Percentiles rank a stretch among this genome's conserved stretches.
Evolutionary conservation across 2,888 invertebrate genomes (phyloP).

Genomic region (Caenorhabditis afra): DNA sequence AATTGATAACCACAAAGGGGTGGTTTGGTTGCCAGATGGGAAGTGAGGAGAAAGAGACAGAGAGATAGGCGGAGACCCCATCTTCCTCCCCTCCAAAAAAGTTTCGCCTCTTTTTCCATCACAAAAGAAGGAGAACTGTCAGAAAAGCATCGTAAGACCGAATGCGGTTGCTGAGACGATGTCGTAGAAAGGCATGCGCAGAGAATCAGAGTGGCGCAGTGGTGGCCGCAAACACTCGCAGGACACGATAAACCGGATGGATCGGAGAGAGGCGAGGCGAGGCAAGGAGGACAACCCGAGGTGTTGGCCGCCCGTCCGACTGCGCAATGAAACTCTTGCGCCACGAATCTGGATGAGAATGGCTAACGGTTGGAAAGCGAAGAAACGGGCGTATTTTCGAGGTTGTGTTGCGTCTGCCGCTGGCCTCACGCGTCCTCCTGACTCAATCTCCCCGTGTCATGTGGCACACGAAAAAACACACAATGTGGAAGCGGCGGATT

Average conservation of each 20-base stretch:
- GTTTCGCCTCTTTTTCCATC: conserved; percentile 26
- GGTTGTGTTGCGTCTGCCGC: not conserved
- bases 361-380: conserved; percentile 11
- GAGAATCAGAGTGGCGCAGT: conserved; percentile 54
- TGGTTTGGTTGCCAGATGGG: not conserved
- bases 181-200: conserved; percentile 47
- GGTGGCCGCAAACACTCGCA: conserved; percentile 56
- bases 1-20: conserved; percentile 37
- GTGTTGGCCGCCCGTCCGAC: conserved; percentile 29
- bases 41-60: conserved; percentile 10
- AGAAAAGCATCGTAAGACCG: conserved; percentile 50
- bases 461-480: conserved; percentile 40
- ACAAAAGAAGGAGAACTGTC: conserved; percentile 48
- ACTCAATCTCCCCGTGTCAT: conserved; percentile 41
- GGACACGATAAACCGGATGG: conserved; percentile 59
- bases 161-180: conserved; percentile 33
- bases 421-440: conserved; percentile 25
- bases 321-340: conserved; percentile 44
- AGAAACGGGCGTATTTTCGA: conserved; percentile 9
- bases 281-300: conserved; percentile 33
- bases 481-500: conserved; percentile 29
- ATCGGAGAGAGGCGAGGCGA: conserved; percentile 26
- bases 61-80: not conserved
- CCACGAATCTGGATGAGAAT: conserved; percentile 18
- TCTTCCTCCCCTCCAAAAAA: conserved; percentile 28